Evolutionary conservation across 2,888 invertebrate genomes (phyloP), one percentile per base, ranked within the genome.

Genomic region (Latrodectus hesperus): DNA sequence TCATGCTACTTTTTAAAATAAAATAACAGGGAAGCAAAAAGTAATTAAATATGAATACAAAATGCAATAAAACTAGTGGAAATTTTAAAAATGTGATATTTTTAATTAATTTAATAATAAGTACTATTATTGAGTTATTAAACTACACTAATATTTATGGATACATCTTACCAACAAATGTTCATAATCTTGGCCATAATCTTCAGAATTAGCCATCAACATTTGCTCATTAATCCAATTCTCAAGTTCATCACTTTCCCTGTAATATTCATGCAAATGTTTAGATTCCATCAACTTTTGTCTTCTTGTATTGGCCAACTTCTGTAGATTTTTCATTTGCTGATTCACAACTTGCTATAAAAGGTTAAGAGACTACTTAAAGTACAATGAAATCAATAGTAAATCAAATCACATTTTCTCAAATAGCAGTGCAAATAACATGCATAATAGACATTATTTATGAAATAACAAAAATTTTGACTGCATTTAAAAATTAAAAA

Each of bases 161-260:
- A 38, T 6, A 67, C 12, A 64, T 64, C 17, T 76, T 91, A 96
- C 95, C 93, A 96, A 92, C 77, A 98, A 92, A 93, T 98, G 98
- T 91, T 98, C 97, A 91, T 96, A 98, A 92, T 99, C 98, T 92
- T 96, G 96, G 0, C 98, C 98, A 91, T 97, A 98, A 92, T 98
- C 98, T 91, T 98, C 98, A 83, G 96, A 96, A 76, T 96, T 95
- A 1, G 98, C 98, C 0, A 96, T 95, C 77, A 96, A 96, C 91
- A 96, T 95, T 92, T 98, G 97, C 90, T 98, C 98, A 89, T 95
- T 95, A 77, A 99, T 97, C 98, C 98, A 98, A 91, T 95, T 94
- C 91, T 97, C 97, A 67, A 98, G 93, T 91, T 98, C 98, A 4
- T 95, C 95, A 75, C 96, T 96, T 92, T 98, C 98, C 0, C 96